A percentile compares a stretch with the other conserved stretches of the same genome.
These are phyloP conservation scores for Nymphicus hollandicus DNA, from an alignment of 2,113 vertebrate species.

Conservation along the genomic window DNA sequence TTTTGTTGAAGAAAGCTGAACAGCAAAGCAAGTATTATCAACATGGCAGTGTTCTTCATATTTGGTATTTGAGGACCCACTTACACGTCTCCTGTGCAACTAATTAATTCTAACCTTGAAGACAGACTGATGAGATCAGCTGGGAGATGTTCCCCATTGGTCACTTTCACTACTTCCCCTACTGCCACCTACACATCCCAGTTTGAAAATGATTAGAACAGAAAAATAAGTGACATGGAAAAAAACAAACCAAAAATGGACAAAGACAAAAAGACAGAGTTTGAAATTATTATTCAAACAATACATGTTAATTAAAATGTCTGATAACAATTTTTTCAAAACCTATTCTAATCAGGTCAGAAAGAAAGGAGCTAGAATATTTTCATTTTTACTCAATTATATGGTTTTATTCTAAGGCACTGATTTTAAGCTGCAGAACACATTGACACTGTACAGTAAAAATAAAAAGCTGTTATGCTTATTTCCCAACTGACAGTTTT, in stretches of 20 bases:
- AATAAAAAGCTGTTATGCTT: neutral
- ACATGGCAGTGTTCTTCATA: neutral
- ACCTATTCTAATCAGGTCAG: conserved; percentile 79
- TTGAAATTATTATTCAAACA: conserved; percentile 81
- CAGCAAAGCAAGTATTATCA: conserved; percentile 1
- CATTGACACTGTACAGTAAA: neutral
- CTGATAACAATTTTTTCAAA: conserved; percentile 80
- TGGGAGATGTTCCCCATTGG: conserved; percentile 98
- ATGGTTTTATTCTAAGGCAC: neutral
- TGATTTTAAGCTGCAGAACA: neutral
- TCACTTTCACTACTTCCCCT: conserved; percentile 97
- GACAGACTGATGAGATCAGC: conserved; percentile 99
- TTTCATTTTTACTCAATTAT: neutral
- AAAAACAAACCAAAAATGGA: conserved; percentile 60
- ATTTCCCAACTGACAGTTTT: neutral
- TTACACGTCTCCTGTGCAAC: conserved; percentile 67
- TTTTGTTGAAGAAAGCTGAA: neutral
- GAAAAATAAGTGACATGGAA: conserved; percentile 65
- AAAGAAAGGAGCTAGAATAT: conserved; percentile 9
- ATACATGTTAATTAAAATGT: conserved; percentile 78
- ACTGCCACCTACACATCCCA: conserved; percentile 93
- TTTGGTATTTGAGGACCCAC: conserved; percentile 76
- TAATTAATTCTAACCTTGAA: conserved; percentile 90
- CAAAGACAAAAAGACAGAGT: conserved; percentile 79
- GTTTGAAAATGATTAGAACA: conserved; percentile 80